Evolutionary conservation across 2,888 invertebrate genomes (phyloP), one percentile per base, ranked within the genome.

Genomic region (Lycia hirtaria): DNA sequence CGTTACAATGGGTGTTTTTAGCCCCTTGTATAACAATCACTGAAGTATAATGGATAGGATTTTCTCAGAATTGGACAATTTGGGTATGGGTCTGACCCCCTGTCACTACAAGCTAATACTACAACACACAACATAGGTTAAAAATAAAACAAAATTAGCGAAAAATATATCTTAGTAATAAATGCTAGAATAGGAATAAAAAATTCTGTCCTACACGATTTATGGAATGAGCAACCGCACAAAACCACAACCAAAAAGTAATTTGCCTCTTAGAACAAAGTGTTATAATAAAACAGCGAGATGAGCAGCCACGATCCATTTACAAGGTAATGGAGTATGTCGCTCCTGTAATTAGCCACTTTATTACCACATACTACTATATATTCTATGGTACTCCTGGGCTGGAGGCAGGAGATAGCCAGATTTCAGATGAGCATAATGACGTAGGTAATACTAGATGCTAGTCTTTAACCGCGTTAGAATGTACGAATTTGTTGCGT

Each of bases 301-400:
- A 44, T 44, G 43, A 43, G 43, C 33, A 26, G 26, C 9, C 28
- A 37, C 20, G 45, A 28, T 30, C 38, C 38, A 45, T 53, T 53
- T 32, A 30, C 53, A 38, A 30, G 22, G 37, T 53, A 45, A 45
- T 45, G 44, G 53, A 45, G 30, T 30, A 38, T 53, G 43, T 51
- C 35, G 19, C 15, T 15, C 20, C 12, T 14, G 20, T 53, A 53
- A 45, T 53, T 53, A 53, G 53, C 26, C 10, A 28, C 48, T 37
- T 43, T n/a, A 32, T 24, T 41, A 35, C 26, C 26, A 35, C 7
- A 6, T 17, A 35, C 20, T 38, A 12, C 12, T 6, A 22, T 22
- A 22, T 38, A 22, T 14, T 22, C 38, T 38, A 22, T 12, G 22
- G n/a, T 4, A n/a, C n/a, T n/a, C 1, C 22, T 32, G 7, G 32